phyloP scores from a whole-genome alignment of 2,797 vertebrate species.

The Myripristis jacobus region DNA sequence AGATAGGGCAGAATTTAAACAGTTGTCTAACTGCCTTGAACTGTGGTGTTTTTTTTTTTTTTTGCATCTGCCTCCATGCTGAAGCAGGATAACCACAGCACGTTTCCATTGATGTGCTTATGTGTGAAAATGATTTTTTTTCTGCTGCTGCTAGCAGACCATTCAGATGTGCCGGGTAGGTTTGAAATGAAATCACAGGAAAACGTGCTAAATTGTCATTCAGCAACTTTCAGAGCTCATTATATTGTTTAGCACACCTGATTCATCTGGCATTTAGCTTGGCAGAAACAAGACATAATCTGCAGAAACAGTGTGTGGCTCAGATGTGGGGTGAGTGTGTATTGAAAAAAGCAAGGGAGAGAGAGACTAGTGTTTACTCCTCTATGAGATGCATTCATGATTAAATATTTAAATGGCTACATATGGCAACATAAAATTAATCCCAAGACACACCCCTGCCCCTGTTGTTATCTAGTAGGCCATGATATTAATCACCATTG shows the following conservation, averaged over 20 bases:
- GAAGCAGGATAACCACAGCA: constrained; percentile 1
- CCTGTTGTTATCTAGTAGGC: constrained; percentile 12
- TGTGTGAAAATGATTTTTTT: background rate
- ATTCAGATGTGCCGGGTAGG: background rate
- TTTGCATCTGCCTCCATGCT: too few relatives aligned
- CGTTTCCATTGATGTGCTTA: constrained; percentile 8
- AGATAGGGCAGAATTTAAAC: constrained; percentile 7
- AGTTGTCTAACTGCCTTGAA: background rate
- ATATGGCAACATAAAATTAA: constrained; percentile 38
- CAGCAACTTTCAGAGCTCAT: background rate
- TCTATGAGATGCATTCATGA: constrained; percentile 35
- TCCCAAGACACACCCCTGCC: background rate
- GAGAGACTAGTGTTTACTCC: constrained; percentile 31
- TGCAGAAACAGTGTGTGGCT: background rate
- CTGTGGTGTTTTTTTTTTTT: background rate
- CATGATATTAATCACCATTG: constrained; percentile 57
- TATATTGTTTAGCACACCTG: background rate
- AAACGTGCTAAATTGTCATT: background rate
- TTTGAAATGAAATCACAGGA: background rate
- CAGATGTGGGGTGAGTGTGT: background rate
- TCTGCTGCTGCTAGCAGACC: background rate
- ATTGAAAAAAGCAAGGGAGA: background rate
- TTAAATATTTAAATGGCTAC: constrained; percentile 52
- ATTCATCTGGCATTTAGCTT: background rate
- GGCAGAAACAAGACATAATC: background rate